Evolutionary conservation across 2,888 invertebrate genomes (phyloP), one percentile per base, ranked within the genome.

Genomic region (Ectropis crepuscularia): DNA sequence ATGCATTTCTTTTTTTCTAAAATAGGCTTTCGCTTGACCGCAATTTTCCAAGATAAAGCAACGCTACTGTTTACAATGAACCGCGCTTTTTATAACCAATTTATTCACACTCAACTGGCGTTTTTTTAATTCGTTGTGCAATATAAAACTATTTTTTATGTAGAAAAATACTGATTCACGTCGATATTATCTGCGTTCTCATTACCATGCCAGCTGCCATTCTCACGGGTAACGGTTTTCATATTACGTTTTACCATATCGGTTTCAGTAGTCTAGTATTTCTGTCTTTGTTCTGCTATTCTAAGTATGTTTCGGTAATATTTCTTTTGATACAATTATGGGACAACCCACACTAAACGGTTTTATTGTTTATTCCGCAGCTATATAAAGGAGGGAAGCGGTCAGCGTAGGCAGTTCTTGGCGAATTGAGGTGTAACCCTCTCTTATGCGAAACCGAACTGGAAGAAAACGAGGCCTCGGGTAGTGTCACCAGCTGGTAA

Each of bases 371-470:
- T 37, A 7, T 53, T 11, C 43, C 28, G 43, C 41, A 42, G 53
- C n/a, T 5, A 7, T 11, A 53, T 53, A 37, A 45, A 16, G 36
- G 36, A 36, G 53, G 9, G 11, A 45, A 45, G 43, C 50, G 51
- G 41, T 51, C 41, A 51, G 51, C 51, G 51, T 61, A 45, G 39
- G 12, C 43, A 49, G 43, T 57, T 57, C 53, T 53, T 57, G 57
- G 62, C 53, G 37, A 47, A 53, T 42, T 57, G 53, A 43, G 57
- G 57, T 43, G 50, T 47, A 47, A n/a, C 41, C 55, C 47, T 51
- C 41, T 51, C 16, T 50, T 41, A 42, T 51, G 41, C 28, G 28
- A 51, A 41, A 42, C 11, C 45, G 43, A 53, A 43, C 53, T 28
- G 37, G 45, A 37, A 45, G 11, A 11, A 11, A 11, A 51, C 41